Evolutionary conservation across 2,113 vertebrate genomes (phyloP).

Genomic region (Leptobrachium leishanense): DNA sequence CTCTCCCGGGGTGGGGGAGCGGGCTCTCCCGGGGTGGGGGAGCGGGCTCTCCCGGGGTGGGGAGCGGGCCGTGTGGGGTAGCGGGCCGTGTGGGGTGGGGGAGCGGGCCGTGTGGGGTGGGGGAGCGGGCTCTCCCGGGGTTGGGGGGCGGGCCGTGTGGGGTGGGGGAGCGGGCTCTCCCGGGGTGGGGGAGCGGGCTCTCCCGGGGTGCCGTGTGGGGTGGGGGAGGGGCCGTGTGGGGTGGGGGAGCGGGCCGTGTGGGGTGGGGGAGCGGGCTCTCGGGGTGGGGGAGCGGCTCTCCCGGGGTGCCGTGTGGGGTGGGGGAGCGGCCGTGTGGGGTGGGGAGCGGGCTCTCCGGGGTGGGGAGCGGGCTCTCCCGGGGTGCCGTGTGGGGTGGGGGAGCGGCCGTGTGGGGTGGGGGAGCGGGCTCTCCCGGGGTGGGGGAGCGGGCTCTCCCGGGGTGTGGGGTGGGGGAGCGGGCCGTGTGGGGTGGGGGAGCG

Average conservation of each 20-base stretch:
- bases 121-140: not conserved
- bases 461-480: not conserved
- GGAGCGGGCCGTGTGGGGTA: not conserved
- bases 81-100: not conserved
- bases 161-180: too few species aligned
- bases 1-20: rapidly evolving
- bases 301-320: not conserved
- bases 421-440: not conserved
- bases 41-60: not conserved
- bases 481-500: not conserved
- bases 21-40: too few species aligned
- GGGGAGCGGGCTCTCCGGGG: rapidly evolving
- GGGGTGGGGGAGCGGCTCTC: too few species aligned
- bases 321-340: rapidly evolving
- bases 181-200: too few species aligned
- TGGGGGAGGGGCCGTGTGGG: not conserved
- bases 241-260: not conserved
- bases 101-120: not conserved
- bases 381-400: rapidly evolving
- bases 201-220: not conserved
- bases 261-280: rapidly evolving
- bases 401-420: rapidly evolving
- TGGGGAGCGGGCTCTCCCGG: too few species aligned
- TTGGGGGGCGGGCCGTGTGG: too few species aligned
- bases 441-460: not conserved